phyloP scores from a whole-genome alignment of 2,888 invertebrate genomes.

The Camponotus fellah region DNA sequence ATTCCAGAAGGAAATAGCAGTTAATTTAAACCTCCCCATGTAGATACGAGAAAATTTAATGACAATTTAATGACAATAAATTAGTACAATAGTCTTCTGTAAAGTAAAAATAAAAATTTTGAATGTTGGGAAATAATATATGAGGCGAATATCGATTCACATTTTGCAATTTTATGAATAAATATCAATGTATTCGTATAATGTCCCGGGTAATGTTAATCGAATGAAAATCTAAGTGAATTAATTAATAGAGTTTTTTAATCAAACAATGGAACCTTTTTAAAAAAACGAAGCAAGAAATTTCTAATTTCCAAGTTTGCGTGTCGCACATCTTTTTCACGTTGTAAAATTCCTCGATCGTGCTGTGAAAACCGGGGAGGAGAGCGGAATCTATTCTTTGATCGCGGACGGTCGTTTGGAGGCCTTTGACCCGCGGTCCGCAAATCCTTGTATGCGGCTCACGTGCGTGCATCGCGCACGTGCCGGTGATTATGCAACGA shows the following conservation, averaged over 20 bases:
- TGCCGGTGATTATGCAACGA: slow-evolving; percentile 57
- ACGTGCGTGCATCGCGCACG: slow-evolving; percentile 53
- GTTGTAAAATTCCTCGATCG: not conserved
- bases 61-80: not conserved
- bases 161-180: not conserved
- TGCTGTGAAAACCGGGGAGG: not conserved
- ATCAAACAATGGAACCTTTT: not conserved
- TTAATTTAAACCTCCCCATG: not conserved
- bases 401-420: slow-evolving; percentile 24
- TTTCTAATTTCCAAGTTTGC: not conserved
- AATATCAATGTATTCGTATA: not conserved
- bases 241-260: not conserved
- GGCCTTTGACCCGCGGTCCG: slow-evolving; percentile 46
- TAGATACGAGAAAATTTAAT: not conserved
- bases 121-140: not conserved
- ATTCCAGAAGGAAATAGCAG: not conserved
- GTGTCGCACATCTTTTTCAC: not conserved
- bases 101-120: not conserved
- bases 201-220: not conserved
- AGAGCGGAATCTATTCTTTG: slow-evolving; percentile 5
- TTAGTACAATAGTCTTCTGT: not conserved
- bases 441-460: slow-evolving; percentile 31
- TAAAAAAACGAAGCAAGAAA: not conserved
- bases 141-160: not conserved
- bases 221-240: not conserved